Evolutionary conservation across 2,797 vertebrate genomes (phyloP), one percentile per base, ranked within the genome.

Genomic region (Agapornis canus): DNA sequence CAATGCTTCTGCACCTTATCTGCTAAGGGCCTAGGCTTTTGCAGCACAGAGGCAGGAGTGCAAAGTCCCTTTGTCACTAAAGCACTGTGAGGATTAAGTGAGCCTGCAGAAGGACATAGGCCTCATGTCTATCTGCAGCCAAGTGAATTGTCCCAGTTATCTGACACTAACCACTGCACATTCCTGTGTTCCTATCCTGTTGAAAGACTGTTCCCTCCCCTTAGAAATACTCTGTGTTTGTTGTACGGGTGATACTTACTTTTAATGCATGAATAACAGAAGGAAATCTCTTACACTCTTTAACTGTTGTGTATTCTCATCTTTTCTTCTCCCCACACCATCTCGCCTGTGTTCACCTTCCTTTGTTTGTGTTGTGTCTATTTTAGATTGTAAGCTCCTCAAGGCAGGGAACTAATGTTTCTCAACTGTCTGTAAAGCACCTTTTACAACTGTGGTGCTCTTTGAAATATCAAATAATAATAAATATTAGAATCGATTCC

Each of bases 361-460:
- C 80, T 93, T 77, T 91, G 72, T 94, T 89, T 92, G 83, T 96
- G 91, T 95, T 94, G 79, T 80, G 84, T 96, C 92, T 91, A 31
- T 79, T 86, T 93, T 97, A 95, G 95, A 96, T 95, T 97, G 96
- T 97, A 95, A 95, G 96, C 94, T 97, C 92, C 94, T 96, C 95
- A 93, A 95, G 94, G 95, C 90, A 97, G 92, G 94, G 94, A 94
- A 90, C 78, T 79, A 86, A 94, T 94, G 89, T 89, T 93, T 96
- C 95, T 96, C 84, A 65, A 95, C 79, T 95, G 94, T 96, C 86
- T 96, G 94, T 95, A 96, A 96, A 95, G 91, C 95, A 86, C 94
- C 92, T 94, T 92, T 90, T 85, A 90, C 85, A 89, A 63, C 83
- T 94, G 79, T 65, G 94, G 96, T 96, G 95, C 96, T 96, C 91